Conservation (phyloP, 2,797 vertebrate species). For the Momotus momota region DNA sequence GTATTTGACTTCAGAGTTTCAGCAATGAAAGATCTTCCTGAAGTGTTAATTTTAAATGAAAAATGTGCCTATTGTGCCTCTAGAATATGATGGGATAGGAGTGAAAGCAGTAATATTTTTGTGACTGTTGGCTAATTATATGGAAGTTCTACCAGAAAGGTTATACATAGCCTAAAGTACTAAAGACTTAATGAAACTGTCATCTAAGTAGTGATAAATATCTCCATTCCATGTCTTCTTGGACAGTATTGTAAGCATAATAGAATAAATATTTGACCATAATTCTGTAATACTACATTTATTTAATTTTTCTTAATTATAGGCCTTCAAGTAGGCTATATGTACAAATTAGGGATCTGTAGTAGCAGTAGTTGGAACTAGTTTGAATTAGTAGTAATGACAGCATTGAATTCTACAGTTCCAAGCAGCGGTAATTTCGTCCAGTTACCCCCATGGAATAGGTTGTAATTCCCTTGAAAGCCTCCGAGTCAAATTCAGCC, state of each 20-base stretch:
- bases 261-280: background rate
- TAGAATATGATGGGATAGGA: background rate
- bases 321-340: background rate
- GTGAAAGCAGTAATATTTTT: background rate
- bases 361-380: background rate
- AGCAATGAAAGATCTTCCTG: background rate
- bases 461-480: background rate
- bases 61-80: background rate
- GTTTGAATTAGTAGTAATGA: background rate
- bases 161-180: conserved; percentile 5
- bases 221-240: background rate
- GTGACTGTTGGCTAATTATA: conserved; percentile 34
- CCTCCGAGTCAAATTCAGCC: background rate
- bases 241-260: background rate
- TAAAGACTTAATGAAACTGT: conserved; percentile 40
- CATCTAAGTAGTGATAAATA: conserved; percentile 9
- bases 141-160: conserved; percentile 22
- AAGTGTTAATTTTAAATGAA: background rate
- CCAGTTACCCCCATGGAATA: background rate
- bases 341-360: background rate
- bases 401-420: background rate
- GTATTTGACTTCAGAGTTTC: background rate
- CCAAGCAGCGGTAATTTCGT: background rate
- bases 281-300: background rate
- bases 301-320: background rate